phyloP scores from a whole-genome alignment of 2,888 invertebrate genomes.

The Phengaris arion region DNA sequence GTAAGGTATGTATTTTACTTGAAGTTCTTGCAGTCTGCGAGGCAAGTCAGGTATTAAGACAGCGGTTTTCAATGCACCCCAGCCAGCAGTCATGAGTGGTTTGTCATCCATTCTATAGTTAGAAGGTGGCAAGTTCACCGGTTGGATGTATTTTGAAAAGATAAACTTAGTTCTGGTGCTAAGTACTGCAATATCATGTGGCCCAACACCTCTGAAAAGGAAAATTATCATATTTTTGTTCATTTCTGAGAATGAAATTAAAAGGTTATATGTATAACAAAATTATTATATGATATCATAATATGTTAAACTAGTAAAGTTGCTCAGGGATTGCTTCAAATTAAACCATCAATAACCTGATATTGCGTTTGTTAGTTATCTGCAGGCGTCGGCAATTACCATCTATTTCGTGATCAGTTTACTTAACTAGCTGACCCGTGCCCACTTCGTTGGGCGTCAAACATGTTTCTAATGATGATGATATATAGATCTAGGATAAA shows the following conservation, averaged over 20 bases:
- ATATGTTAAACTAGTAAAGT: no score
- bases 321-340: no score
- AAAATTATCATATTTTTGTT: not conserved
- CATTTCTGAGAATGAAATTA: not conserved
- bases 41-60: conserved; percentile 62
- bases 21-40: conserved; percentile 65
- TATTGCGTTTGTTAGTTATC: no score
- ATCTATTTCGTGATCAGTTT: no score
- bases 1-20: conserved; percentile 60
- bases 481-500: no score
- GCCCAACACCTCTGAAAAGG: conserved; percentile 61
- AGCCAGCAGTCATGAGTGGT: conserved; percentile 64
- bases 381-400: no score
- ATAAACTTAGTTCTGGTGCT: conserved; percentile 53
- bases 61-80: conserved; percentile 70
- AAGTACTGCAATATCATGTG: conserved; percentile 78
- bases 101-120: conserved; percentile 47
- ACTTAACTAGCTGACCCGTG: not conserved
- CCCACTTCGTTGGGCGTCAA: no score
- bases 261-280: no score
- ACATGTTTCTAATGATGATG: no score
- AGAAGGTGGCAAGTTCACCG: conserved; percentile 62
- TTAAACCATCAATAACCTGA: no score
- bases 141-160: conserved; percentile 61
- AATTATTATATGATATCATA: no score